Evolutionary conservation across 2,113 vertebrate genomes (phyloP).

Genomic region (Brienomyrus longianalis): DNA sequence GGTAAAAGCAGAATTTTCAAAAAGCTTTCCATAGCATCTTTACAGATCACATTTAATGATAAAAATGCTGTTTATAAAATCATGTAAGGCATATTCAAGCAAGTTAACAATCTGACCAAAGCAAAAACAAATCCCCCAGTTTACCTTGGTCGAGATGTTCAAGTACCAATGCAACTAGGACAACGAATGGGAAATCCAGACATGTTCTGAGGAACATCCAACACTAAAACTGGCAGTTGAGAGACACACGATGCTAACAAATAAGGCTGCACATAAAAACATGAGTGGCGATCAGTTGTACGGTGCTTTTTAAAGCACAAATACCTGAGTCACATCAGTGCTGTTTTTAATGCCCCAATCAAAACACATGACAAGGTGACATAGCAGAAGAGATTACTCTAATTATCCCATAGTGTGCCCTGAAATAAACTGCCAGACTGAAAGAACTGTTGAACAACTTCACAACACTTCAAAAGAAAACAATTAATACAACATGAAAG

Average conservation of each 20-base stretch:
- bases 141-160: background rate
- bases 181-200: background rate
- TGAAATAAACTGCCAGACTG: background rate
- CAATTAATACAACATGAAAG: background rate
- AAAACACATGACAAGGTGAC: background rate
- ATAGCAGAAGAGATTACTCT: background rate
- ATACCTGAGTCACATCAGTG: background rate
- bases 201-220: background rate
- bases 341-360: constrained; percentile 1
- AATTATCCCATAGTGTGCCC: background rate
- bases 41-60: background rate
- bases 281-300: background rate
- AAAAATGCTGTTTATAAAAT: background rate
- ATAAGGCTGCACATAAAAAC: background rate
- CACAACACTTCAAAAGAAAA: background rate
- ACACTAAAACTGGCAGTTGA: background rate
- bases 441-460: background rate
- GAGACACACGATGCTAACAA: background rate
- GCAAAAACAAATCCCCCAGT: background rate
- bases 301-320: background rate
- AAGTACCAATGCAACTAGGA: background rate
- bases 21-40: background rate
- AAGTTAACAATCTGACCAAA: background rate
- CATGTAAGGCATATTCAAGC: background rate
- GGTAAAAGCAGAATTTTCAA: background rate